Conservation (phyloP, 2,797 vertebrate genomes). For the Eremophila alpestris region DNA sequence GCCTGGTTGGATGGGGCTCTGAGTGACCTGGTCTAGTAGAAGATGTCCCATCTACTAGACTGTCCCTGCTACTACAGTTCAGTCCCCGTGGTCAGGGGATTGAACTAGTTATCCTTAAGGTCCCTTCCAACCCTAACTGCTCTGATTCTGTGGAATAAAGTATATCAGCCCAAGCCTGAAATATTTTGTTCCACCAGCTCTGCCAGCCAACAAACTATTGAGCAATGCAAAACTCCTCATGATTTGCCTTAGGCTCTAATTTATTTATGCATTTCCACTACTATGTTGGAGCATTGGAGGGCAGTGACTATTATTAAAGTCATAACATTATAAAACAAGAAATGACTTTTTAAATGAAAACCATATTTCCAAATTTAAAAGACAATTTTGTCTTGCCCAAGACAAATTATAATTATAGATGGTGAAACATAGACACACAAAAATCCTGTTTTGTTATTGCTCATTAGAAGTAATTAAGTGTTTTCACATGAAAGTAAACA, state of each 20-base stretch:
- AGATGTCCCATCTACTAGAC: neutral
- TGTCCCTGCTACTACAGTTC: no score
- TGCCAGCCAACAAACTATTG: neutral
- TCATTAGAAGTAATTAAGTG: neutral
- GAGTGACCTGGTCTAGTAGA: neutral
- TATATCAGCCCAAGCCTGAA: neutral
- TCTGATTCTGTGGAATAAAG: neutral
- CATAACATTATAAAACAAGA: neutral
- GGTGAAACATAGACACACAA: neutral
- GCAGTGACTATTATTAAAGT: neutral
- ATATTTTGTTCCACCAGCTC: neutral
- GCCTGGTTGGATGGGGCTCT: no score
- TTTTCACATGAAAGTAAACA: neutral
- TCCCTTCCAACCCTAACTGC: neutral
- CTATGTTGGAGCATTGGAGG: neutral
- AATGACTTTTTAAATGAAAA: neutral
- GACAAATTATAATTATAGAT: neutral
- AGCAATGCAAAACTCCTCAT: neutral
- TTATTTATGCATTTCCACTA: neutral
- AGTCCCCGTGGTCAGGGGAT: neutral
- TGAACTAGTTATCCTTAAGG: neutral
- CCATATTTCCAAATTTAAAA: neutral
- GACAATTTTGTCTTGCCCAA: neutral
- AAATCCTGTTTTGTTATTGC: neutral
- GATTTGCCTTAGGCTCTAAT: neutral